These are phyloP conservation scores for Pristionchus fissidentatus DNA, from an alignment of 2,888 invertebrate genomes.

Conservation along the genomic window DNA sequence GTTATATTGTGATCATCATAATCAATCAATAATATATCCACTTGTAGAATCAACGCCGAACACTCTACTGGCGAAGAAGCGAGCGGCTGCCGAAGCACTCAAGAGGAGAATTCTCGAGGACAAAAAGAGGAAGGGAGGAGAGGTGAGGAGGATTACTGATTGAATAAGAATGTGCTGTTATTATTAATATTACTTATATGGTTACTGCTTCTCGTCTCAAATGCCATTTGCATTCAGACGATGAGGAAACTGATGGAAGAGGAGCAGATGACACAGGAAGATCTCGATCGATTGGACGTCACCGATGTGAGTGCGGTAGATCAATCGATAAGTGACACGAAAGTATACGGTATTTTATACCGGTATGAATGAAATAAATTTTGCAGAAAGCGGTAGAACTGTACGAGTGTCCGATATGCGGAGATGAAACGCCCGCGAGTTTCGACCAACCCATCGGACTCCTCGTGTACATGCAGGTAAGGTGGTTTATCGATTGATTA, in stretches of 20 bases:
- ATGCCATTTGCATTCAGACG: constrained; percentile 29
- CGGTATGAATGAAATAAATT: neutral
- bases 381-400: constrained; percentile 49
- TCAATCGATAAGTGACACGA: neutral
- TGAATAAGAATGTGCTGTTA: neutral
- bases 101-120: constrained; percentile 19
- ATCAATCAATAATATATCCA: neutral
- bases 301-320: constrained; percentile 48
- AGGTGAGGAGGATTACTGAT: neutral
- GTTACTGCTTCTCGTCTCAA: neutral
- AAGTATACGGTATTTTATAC: neutral
- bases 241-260: constrained; percentile 65
- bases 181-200: neutral
- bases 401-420: constrained; percentile 71
- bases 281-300: constrained; percentile 63
- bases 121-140: constrained; percentile 23
- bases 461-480: constrained; percentile 52
- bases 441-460: constrained; percentile 63
- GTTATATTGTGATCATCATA: neutral
- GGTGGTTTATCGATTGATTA: neutral
- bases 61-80: constrained; percentile 18
- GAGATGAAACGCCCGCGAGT: constrained; percentile 61
- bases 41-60: neutral
- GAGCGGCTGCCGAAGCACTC: constrained; percentile 17
- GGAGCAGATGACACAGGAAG: constrained; percentile 63